A percentile compares a stretch with the other conserved stretches of the same genome.
Conservation (phyloP, 1,140 invertebrate species). For the Hylaeus volcanicus region DNA sequence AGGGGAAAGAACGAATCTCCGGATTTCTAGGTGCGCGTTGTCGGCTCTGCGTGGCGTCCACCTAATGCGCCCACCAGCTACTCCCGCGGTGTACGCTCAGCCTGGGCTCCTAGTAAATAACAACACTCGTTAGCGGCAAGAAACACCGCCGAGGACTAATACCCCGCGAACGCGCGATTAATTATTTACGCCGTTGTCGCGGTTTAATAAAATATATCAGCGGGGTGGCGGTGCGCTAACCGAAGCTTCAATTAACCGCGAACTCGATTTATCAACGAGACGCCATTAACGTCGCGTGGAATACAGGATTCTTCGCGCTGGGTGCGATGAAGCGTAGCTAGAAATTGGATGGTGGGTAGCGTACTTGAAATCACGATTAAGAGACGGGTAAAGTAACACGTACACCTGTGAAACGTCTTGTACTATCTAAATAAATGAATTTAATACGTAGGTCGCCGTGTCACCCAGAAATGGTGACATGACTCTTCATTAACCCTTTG, state of each 20-base stretch:
- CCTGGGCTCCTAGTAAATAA: conserved; percentile 37
- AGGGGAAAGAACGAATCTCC: no score
- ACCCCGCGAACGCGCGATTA: conserved; percentile 27
- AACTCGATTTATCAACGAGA: conserved; percentile 31
- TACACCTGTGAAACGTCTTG: no score
- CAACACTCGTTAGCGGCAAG: conserved; percentile 43
- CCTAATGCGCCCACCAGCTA: conserved; percentile 38
- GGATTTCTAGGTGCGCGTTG: background rate
- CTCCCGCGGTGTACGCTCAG: conserved; percentile 30
- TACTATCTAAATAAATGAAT: no score
- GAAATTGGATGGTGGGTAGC: no score
- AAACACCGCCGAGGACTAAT: conserved; percentile 30
- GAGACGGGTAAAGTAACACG: no score
- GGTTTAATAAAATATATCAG: conserved; percentile 41
- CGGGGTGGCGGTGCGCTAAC: conserved; percentile 8
- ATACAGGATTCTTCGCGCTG: background rate
- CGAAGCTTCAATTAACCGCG: conserved; percentile 32
- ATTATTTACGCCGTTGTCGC: conserved; percentile 45
- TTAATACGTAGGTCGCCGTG: no score
- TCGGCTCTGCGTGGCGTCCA: conserved; percentile 36
- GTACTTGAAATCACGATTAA: no score
- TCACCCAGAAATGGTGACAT: no score
- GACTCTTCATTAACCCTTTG: no score
- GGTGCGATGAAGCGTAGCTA: background rate
- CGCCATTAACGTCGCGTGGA: conserved; percentile 13